Evolutionary conservation across 2,888 invertebrate genomes (phyloP).

Genomic region (Nysson spinosus): DNA sequence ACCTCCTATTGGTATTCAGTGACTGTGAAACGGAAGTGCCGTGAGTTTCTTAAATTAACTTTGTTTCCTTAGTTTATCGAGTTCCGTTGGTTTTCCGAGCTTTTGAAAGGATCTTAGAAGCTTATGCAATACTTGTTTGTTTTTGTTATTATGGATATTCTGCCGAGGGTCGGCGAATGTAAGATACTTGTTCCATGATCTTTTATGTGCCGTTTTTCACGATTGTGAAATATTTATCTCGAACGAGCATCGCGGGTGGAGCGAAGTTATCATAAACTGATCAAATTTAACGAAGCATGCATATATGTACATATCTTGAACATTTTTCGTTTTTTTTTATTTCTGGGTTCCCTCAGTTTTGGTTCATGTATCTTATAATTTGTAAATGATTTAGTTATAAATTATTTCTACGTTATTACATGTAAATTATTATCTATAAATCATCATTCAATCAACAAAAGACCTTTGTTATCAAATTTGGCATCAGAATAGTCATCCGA

Average conservation of each 20-base stretch:
- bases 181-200: conserved; percentile 4
- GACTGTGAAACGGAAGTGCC: neutral
- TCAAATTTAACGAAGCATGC: too few relatives aligned
- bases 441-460: too few relatives aligned
- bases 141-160: neutral
- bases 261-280: conserved; percentile 7
- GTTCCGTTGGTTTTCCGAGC: neutral
- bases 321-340: too few relatives aligned
- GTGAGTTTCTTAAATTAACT: conserved; percentile 30
- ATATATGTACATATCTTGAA: too few relatives aligned
- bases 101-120: conserved; percentile 16
- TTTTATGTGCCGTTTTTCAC: neutral
- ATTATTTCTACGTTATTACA: too few relatives aligned
- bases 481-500: too few relatives aligned
- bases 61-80: conserved; percentile 6
- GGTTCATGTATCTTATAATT: too few relatives aligned
- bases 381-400: too few relatives aligned
- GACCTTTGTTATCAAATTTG: too few relatives aligned
- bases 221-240: neutral
- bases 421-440: too few relatives aligned
- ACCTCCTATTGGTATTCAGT: neutral
- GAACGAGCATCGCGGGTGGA: neutral
- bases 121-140: conserved; percentile 32
- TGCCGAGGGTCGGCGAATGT: neutral
- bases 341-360: too few relatives aligned